phyloP scores from a whole-genome alignment of 2,888 invertebrate species.

The Temnothorax unifasciatus region DNA sequence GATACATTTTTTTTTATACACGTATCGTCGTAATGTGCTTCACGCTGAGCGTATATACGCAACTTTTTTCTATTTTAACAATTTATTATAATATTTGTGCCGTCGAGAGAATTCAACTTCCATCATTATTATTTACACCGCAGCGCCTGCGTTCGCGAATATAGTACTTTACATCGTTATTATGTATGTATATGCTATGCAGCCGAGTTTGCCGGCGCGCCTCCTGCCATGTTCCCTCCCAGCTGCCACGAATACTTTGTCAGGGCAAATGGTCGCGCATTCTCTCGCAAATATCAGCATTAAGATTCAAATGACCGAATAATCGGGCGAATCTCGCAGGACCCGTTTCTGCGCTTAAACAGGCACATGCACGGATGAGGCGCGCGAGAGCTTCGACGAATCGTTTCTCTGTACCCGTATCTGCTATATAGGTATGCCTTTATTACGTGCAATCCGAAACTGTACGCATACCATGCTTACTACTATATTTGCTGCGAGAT shows the following conservation, averaged over 20 bases:
- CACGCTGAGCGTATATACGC: background rate
- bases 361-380: background rate
- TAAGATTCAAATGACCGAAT: conserved; percentile 57
- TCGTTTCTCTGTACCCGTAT: conserved; percentile 7
- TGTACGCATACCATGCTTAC: background rate
- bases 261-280: conserved; percentile 44
- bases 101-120: conserved; percentile 18
- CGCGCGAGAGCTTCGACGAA: conserved; percentile 32
- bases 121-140: conserved; percentile 44
- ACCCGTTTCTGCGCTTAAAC: conserved; percentile 44
- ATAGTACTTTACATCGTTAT: conserved; percentile 28
- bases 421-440: conserved; percentile 16
- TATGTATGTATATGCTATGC: conserved; percentile 23
- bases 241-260: conserved; percentile 47
- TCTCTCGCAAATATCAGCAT: conserved; percentile 46
- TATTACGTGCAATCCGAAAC: conserved; percentile 39
- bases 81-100: conserved; percentile 30
- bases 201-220: background rate
- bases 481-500: background rate
- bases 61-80: background rate
- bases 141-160: conserved; percentile 14
- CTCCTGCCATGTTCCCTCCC: conserved; percentile 1
- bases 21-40: background rate
- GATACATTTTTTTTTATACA: background rate
- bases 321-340: conserved; percentile 46